Conservation (phyloP, 2,113 vertebrate species). For the Boleophthalmus pectinirostris region DNA sequence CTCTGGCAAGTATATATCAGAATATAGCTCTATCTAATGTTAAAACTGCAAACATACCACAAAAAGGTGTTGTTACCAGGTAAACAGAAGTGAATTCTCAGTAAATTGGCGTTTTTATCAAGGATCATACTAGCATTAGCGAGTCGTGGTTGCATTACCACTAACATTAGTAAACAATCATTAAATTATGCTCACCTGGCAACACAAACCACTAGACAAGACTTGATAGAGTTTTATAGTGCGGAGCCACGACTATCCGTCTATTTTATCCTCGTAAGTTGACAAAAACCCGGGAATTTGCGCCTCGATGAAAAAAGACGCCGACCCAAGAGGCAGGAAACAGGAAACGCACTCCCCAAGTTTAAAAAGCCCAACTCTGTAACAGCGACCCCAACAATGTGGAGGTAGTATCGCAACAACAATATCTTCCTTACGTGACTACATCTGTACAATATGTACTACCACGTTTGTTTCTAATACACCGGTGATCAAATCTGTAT, state of each 20-base stretch:
- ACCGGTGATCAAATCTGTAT: background rate
- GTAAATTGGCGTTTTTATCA: background rate
- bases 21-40: background rate
- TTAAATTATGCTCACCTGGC: background rate
- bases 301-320: background rate
- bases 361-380: too few relatives aligned
- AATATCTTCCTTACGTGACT: background rate
- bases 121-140: background rate
- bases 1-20: background rate
- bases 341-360: background rate
- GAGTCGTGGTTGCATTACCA: background rate
- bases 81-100: background rate
- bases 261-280: background rate
- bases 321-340: constrained; percentile 3
- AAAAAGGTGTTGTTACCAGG: background rate
- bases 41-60: background rate
- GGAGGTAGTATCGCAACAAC: background rate
- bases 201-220: background rate
- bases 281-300: constrained; percentile 1
- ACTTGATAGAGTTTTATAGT: background rate
- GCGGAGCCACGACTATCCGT: too few relatives aligned
- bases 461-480: background rate
- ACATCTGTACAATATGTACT: background rate
- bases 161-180: background rate
- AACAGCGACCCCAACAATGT: background rate